Percentiles rank a stretch among this genome's conserved stretches.
These are phyloP conservation scores for Coturnix japonica DNA, from an alignment of 2,113 vertebrate species.

Conservation along the genomic window DNA sequence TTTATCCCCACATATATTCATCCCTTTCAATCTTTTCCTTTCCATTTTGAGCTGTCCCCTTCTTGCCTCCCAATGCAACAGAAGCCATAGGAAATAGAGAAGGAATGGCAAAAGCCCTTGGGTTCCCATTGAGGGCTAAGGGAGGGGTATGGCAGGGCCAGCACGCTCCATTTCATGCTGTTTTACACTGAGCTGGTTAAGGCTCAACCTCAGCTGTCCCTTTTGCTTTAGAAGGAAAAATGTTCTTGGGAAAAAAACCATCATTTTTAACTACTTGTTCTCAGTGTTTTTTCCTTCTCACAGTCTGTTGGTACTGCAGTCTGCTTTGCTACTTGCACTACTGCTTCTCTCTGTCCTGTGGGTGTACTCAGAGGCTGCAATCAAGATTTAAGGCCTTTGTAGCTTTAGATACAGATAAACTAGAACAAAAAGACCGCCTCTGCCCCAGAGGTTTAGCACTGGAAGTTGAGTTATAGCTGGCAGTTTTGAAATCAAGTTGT, in stretches of 20 bases:
- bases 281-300: not conserved
- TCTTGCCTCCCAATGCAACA: not conserved
- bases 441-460: not conserved
- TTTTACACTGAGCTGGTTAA: not conserved
- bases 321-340: not conserved
- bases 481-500: not conserved
- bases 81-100: not conserved
- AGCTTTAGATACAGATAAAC: not conserved
- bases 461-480: not conserved
- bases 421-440: not conserved
- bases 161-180: not conserved
- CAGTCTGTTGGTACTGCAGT: not conserved
- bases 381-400: not conserved
- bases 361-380: not conserved
- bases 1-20: not conserved
- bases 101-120: not conserved
- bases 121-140: not conserved
- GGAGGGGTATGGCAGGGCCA: not conserved
- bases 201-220: not conserved
- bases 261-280: not conserved
- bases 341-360: not conserved
- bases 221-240: slow-evolving; percentile 2
- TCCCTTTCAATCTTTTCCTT: slow-evolving; percentile 13
- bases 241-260: not conserved
- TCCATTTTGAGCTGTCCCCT: not conserved